Base-by-base conservation (phyloP, 64 coral and sea anemone species). In the Catalaphyllia jardinei region DNA sequence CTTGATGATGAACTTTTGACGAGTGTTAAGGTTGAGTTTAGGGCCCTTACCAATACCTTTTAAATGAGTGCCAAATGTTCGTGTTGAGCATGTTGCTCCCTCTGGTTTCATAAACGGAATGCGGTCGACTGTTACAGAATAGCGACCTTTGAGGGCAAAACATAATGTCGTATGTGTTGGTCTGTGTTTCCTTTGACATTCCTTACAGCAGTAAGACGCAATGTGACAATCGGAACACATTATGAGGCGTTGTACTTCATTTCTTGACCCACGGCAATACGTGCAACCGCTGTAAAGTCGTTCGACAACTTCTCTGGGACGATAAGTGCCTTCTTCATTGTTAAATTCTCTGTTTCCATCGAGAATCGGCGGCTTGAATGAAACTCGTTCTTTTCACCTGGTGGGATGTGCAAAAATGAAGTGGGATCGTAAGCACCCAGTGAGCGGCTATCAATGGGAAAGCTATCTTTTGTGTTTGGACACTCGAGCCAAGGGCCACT, bases 401-500 rank as follows among this genome's bases (percentile, higher is more conserved):
- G 22, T 28, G 94, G 94, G 79, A 82, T 71, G 59, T 49, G 33
- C 28, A 54, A 7, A 54, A 54, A n/a, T n/a, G n/a, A 8, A 54
- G 52, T 0, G 10, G 52, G 0, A 54, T 20, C 6, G 24, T 2
- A 0, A 0, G 27, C 0, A 57, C 2, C 75, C 5, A 39, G 1
- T 39, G 3, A 55, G 18, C 22, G 3, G 15, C 12, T 4, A 30
- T 86, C 0, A 14, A 31, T 11, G 17, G 9, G 24, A 29, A 60
- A 0, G 17, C 51, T 79, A 27, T 10, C 22, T 14, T 10, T 4
- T 19, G 74, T 17, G 17, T 77, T 64, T 33, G 31, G 52, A 63
- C 57, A 82, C 46, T 14, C 29, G 71, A 94, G 61, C 93, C 93
- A 94, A 65, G 92, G 79, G 8, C 92, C 92, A 86, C 78, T 89